Base-by-base conservation (phyloP, 1,140 invertebrate genomes). In the Adelges cooleyi region DNA sequence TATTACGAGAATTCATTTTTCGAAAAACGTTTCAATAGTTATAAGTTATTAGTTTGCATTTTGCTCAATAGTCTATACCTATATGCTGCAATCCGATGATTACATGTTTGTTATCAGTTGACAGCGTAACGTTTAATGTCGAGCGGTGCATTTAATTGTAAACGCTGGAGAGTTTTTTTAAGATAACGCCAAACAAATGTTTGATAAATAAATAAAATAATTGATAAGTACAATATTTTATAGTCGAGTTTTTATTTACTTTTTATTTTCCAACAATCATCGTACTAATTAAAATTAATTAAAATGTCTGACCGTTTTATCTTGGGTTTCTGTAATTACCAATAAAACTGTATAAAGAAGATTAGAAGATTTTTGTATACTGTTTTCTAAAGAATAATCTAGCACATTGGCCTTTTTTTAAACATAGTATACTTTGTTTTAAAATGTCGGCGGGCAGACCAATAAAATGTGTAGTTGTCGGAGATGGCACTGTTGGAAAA, bases 401-500 rank as follows among this genome's bases (percentile, higher is more conserved):
- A 62, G 22, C 42, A 29, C 17, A 62, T 62, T 48, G 54, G 18
- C 27, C 25, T 33, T 33, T 33, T 33, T 6, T 33, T 33, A 11
- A 33, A 33, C 5, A 33, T 5, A 6, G 29, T 33, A 33, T 5
- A 11, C 5, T 33, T 33, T 33, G 38, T 40, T 13, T 36, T 18
- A 29, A 29, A n/a, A 72, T 72, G 71, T 72, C 71, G 27, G 71
- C 71, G 13, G 71, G 71, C 29, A 67, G 71, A 25, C 71, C 91
- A 68, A 94, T 98, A 75, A 98, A 98, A 77, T 97, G 94, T 84
- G 95, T 96, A 67, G 92, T 96, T 15, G 92, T 96, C 66, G 92
- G 87, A 18, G 87, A 89, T 75, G 90, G 90, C 70, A 96, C 93
- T 33, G 94, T 98, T 67, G 95, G 95, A 73, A 98, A 98, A 82